These are phyloP conservation scores for Felis chaus DNA, from an alignment of 2,113 vertebrate species.

Conservation along the genomic window DNA sequence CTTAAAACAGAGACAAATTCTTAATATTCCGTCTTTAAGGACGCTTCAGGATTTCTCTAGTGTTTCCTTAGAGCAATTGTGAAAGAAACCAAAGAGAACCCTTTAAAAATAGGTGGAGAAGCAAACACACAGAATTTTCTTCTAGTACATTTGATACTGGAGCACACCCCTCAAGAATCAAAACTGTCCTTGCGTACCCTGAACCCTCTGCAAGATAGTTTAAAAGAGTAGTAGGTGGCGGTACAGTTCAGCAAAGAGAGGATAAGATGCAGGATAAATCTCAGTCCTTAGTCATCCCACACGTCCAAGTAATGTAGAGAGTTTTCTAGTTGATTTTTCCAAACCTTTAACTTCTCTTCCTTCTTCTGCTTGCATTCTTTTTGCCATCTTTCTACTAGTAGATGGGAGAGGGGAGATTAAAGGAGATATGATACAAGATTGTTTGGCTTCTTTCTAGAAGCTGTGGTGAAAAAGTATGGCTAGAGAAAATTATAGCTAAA, in stretches of 20 bases:
- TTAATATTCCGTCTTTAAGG: slow-evolving; percentile 36
- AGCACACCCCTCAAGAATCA: neutral
- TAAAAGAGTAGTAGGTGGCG: neutral
- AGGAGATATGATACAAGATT: neutral
- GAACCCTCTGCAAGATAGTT: neutral
- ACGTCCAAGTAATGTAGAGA: neutral
- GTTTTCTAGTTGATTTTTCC: neutral
- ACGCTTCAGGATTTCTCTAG: neutral
- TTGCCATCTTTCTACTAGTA: slow-evolving; percentile 17
- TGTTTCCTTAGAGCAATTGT: neutral
- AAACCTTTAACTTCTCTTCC: neutral
- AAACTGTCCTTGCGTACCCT: neutral
- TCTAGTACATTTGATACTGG: neutral
- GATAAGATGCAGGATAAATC: neutral
- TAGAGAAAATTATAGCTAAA: slow-evolving; percentile 7
- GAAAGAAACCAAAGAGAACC: slow-evolving; percentile 36
- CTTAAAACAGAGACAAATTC: neutral
- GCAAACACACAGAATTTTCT: slow-evolving; percentile 41
- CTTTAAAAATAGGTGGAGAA: slow-evolving; percentile 15
- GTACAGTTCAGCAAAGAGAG: neutral
- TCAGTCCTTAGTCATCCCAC: neutral
- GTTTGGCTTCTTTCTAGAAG: slow-evolving; percentile 23
- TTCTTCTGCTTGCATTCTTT: slow-evolving; percentile 6
- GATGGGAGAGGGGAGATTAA: slow-evolving; percentile 4
- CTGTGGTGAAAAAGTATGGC: slow-evolving; percentile 27